Base-by-base conservation (phyloP, 2,113 vertebrate genomes). In the Psettodes erumei region DNA sequence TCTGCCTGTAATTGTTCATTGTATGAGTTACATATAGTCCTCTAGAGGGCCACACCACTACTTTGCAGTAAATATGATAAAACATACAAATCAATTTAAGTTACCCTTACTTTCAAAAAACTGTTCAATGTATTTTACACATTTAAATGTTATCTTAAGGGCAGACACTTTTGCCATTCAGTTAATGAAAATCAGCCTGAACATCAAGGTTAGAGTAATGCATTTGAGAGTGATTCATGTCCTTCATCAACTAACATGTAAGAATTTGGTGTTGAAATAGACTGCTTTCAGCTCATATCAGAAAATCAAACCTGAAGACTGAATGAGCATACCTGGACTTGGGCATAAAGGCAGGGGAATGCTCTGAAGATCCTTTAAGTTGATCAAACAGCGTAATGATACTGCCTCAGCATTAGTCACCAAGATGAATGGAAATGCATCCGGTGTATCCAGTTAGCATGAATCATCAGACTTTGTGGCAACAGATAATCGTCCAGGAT, bases 381-480 rank as follows among this genome's bases (percentile, higher is more conserved):
- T 37, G 37, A 78, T 71, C 23, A 65, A 78, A 73, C 61, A 58
- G 60, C 5, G 13, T 15, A 63, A 35, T 45, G 40, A 76, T 43
- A 47, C 63, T 4, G 2, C 33, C 42, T 62, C 10, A 18, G 18
- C 10, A 23, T 90, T 83, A 86, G 77, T 88, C 83, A 90, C 18
- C 8, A 7, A n/a, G 28, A 30, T 4, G 23, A 81, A 51, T 2
- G n/a, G 47, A 7, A 4, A 48, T 1, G 4, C 28, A 78, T 77
- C 64, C 54, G 30, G 73, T 88, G 78, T 54, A 77, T 82, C 83
- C 79, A 71, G 64, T 79, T 78, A 51, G 28, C 2, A 6, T 89
- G 84, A 91, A 43, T 91, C 87, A 91, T 48, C 9, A 15, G 27
- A 51, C 61, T 69, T 71, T 53, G 64, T 33, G 74, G 71, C 64